Base-by-base conservation (phyloP, 2,113 vertebrate species). In the Peromyscus maniculatus region DNA sequence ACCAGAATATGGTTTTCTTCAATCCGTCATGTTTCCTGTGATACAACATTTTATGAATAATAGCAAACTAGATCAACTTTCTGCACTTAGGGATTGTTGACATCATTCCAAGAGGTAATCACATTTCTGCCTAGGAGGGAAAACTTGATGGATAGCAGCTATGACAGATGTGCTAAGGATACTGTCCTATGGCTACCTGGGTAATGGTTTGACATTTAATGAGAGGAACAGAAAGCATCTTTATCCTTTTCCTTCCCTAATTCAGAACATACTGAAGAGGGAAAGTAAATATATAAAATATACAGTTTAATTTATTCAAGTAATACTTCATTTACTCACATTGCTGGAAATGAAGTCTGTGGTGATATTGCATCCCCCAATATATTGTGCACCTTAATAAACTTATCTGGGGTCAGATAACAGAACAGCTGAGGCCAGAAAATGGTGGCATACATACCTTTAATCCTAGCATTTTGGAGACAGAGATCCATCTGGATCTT, bases 101-200 rank as follows among this genome's bases (percentile, higher is more conserved):
- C 88, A 24, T 74, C 26, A 22, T 95, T 97, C 96, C 75, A 97
- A 96, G 62, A 94, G n/a, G 43, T 95, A 98, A 98, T 98, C 97
- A 93, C 67, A 95, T 96, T 98, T 96, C 92, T 98, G 97, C 95
- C 91, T 79, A 78, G 59, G 93, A 82, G 84, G 87, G 39, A 74
- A 87, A 89, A 93, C 93, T 79, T 98, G 96, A 98, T 96, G 95
- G 87, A 95, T 95, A 87, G 93, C 96, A 89, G 46, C 89, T 83
- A 77, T 97, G 97, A 97, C 96, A 98, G 62, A 95, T 88, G 79
- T 87, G 91, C 96, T 97, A 94, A 97, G 97, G 94, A 94, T 94
- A 96, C 64, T 96, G 91, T 96, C 77, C 79, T 96, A 57, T 82
- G 77, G 94, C 91, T 97, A 97, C 97, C 94, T 97, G 94, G 83